Evolutionary conservation across 2,888 invertebrate genomes (phyloP), one percentile per base, ranked within the genome.

Genomic region (Eilema caniola): DNA sequence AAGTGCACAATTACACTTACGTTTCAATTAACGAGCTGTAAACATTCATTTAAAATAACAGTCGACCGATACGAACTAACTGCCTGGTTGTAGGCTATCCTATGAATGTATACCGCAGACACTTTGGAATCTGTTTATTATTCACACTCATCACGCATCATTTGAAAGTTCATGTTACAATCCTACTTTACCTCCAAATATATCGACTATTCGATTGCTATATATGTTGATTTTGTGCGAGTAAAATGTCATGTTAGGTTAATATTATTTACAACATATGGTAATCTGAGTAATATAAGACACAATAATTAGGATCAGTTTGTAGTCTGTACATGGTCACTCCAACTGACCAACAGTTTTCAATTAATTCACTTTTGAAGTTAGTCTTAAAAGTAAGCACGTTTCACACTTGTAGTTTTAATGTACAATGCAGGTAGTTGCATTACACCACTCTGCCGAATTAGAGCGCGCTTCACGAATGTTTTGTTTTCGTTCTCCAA

Each of bases 1-100:
- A n/a, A 53, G 10, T 53, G n/a, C n/a, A 53, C 2, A 53, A 53
- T 53, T 53, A 53, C n/a, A n/a, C n/a, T 53, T 53, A 53, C 53
- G 53, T n/a, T 53, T 53, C 53, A 53, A 53, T 53, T 53, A 53
- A 53, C 53, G 53, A 53, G n/a, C 53, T 53, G 53, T 53, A 53
- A 53, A 53, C n/a, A n/a, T 53, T 53, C n/a, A 53, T n/a, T 53
- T 10, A 53, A n/a, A 53, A 53, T 53, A 53, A 53, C n/a, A 53
- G 20, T 10, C n/a, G n/a, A 10, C 53, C 20, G 10, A 10, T 53
- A 53, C 53, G 53, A 53, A 53, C n/a, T n/a, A 53, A 53, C n/a
- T 41, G 3, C 4, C 12, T 4, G 41, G 41, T 10, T 41, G 0
- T 14, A n/a, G 41, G 14, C 41, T 41, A 4, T 20, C 5, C 16